A percentile compares a stretch with the other conserved stretches of the same genome.
Evolutionary conservation across 1,140 invertebrate species (phyloP).

Genomic region (Eumaeus atala): DNA sequence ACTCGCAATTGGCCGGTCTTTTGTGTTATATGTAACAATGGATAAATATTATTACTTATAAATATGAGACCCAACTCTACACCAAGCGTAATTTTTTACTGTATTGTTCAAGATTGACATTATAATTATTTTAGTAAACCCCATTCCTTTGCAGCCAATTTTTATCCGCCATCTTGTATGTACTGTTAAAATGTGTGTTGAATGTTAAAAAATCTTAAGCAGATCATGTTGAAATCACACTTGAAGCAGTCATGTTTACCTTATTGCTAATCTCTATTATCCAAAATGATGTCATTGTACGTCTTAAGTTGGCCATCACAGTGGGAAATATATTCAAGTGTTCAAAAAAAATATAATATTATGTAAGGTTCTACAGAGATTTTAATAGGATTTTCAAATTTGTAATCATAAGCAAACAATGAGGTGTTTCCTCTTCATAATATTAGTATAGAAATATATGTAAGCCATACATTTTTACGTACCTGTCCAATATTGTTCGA

Average conservation of each 20-base stretch:
- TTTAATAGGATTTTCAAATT: no score
- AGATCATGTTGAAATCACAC: slow-evolving; percentile 11
- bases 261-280: slow-evolving; percentile 48
- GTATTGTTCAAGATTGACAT: background rate
- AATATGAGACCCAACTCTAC: background rate
- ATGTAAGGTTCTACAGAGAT: no score
- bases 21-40: no score
- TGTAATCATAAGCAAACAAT: no score
- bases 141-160: background rate
- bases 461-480: no score
- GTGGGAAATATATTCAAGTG: slow-evolving; percentile 4
- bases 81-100: background rate
- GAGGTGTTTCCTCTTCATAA: no score
- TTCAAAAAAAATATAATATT: background rate
- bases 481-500: no score
- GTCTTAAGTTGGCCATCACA: slow-evolving; percentile 2
- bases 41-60: no score
- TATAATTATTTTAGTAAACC: background rate
- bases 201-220: slow-evolving; percentile 10
- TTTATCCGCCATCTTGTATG: slow-evolving; percentile 1
- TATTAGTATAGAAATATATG: no score
- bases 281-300: slow-evolving; percentile 52
- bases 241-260: slow-evolving; percentile 36
- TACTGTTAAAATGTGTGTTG: slow-evolving; percentile 2
- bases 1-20: no score